Conservation (phyloP, 2,888 invertebrate genomes). For the Nephrotoma appendiculata region DNA sequence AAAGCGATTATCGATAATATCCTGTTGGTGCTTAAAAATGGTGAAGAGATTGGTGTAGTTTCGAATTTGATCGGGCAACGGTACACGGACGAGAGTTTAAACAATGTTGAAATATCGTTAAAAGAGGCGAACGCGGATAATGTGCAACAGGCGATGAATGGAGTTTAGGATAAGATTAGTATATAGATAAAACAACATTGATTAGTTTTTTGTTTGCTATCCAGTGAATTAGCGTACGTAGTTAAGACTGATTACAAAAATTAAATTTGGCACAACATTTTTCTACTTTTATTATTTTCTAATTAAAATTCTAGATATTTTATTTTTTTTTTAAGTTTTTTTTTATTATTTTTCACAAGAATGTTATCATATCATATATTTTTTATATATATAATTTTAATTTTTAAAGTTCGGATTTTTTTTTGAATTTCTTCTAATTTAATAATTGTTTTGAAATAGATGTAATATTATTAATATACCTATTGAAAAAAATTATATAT, state of each 20-base stretch:
- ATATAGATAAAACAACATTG: conserved; percentile 14
- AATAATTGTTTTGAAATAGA: background rate
- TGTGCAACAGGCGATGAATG: conserved; percentile 32
- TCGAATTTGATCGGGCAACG: conserved; percentile 25
- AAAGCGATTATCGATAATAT: conserved; percentile 30
- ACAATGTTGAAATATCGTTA: conserved; percentile 27
- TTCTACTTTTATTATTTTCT: background rate
- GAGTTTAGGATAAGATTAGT: conserved; percentile 15
- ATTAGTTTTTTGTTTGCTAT: background rate
- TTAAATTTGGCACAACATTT: background rate
- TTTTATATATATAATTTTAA: background rate
- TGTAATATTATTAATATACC: background rate
- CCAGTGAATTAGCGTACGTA: background rate
- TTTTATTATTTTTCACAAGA: conserved; percentile 7
- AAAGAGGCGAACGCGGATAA: conserved; percentile 31
- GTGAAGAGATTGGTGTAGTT: conserved; percentile 28
- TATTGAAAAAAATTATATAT: background rate
- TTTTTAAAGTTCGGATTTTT: background rate
- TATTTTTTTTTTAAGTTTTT: background rate
- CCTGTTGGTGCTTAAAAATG: conserved; percentile 24
- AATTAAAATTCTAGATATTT: background rate
- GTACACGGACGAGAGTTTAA: conserved; percentile 29
- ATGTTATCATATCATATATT: conserved; percentile 9
- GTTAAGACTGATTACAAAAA: background rate
- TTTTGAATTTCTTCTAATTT: background rate